Evolutionary conservation across 2,888 invertebrate species (phyloP), one percentile per base, ranked within the genome.

Genomic region (Morpho helenor): DNA sequence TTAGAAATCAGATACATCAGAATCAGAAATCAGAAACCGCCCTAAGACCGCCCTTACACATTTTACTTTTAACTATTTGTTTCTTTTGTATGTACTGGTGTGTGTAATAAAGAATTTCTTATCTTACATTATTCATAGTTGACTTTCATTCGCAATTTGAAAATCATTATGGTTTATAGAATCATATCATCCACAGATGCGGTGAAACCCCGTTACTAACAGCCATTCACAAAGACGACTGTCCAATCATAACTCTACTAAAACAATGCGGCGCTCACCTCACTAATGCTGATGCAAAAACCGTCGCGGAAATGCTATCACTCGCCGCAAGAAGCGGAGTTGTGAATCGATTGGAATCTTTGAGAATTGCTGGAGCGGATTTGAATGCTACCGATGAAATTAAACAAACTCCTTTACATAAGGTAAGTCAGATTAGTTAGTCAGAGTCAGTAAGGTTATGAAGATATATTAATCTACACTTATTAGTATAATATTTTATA

Each of bases 241-340:
- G 92, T 10, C 88, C 91, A 48, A 92, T 94, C 8, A 95, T 97
- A 55, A 81, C 91, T 23, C 66, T 95, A 2, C 84, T 97, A 0
- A 81, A 93, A 8, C 91, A 93, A 68, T 95, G 96, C 67, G 97
- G 97, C 0, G 96, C 96, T 1, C 95, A 95, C 70, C 77, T 96
- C 23, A 92, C 93, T 1, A 91, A 91, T 7, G 91, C 93, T 0
- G 89, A 89, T 62, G 82, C 91, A 0, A 85, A 91, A 40, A 80
- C 91, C 0, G 79, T 95, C 0, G 94, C 94, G 0, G 95, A 95
- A 65, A 92, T 94, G 68, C 80, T 96, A 55, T 95, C 95, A 7
- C 71, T 88, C 0, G 94, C 95, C 0, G 94, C 95, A 0, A 91
- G 93, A 2, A 85, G 86, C 8, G 94, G 94, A 0, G 88, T 92